Base-by-base conservation (phyloP, 2,888 invertebrate genomes). In the Chymomyza fuscimana region DNA sequence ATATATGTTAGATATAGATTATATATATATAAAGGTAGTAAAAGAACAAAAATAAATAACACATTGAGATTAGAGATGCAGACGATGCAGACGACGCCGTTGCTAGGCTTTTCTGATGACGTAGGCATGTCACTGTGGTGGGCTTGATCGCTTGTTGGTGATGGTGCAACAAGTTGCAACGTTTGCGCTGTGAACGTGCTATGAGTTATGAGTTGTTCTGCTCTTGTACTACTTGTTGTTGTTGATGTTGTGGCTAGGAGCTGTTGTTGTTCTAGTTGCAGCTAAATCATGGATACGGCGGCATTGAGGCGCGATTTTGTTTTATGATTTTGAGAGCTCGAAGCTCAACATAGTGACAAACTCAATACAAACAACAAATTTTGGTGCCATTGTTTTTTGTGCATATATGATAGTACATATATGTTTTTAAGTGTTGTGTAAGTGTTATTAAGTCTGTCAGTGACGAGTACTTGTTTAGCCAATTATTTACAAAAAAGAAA, bases 341-440 rank as follows among this genome's bases (percentile, higher is more conserved):
- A n/a, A 60, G 60, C 16, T 22, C 40, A 64, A 64, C 56, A 46
- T 12, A 46, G 40, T 54, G 22, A 54, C 54, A 46, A 54, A 63
- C 60, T 70, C 32, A 67, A 60, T 54, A 40, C 36, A 54, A 61
- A 54, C 32, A 63, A 62, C 52, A 32, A 77, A 77, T 77, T 77
- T 77, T 77, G 76, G 67, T 72, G 76, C 65, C 64, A 10, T 40
- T 74, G 69, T 63, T 74, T 46, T 40, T 40, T 46, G 51, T 56
- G 36, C 40, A 15, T 56, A 19, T 58, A 19, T 46, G 25, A 29
- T n/a, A 46, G 7, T 63, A 50, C 1, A 4, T 32, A 6, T 32
- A 9, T 32, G 32, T 32, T 32, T 32, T 4, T 9, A 32, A 7
- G 5, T 32, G 32, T 32, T 32, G 58, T 15, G 1, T 58, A 29